A percentile compares a stretch with the other conserved stretches of the same genome.
These are phyloP conservation scores for Lamprologus tigripictilis DNA, from an alignment of 2,113 vertebrate species.

Conservation along the genomic window DNA sequence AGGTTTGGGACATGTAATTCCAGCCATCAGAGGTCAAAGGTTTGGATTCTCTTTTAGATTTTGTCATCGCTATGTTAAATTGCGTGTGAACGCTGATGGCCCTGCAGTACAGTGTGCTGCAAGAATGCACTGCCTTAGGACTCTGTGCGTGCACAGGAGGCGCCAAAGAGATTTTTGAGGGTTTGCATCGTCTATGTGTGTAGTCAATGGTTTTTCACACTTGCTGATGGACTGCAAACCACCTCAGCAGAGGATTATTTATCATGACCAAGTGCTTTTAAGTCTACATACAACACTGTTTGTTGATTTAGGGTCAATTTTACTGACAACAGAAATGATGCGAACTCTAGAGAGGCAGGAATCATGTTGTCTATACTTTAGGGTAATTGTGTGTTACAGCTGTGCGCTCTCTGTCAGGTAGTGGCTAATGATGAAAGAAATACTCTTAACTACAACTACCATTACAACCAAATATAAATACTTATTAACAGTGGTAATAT, in stretches of 20 bases:
- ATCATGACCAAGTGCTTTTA: background rate
- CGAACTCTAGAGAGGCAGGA: background rate
- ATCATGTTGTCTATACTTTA: background rate
- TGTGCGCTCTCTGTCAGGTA: background rate
- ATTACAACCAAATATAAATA: background rate
- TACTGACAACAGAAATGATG: background rate
- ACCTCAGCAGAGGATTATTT: background rate
- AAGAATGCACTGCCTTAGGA: conserved; percentile 36
- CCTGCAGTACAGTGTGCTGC: background rate
- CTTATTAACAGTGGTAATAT: background rate
- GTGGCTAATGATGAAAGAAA: background rate
- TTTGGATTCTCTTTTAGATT: background rate
- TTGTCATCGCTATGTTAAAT: background rate
- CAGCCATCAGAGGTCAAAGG: background rate
- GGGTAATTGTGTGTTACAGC: background rate
- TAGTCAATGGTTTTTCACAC: background rate
- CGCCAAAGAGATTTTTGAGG: conserved; percentile 28
- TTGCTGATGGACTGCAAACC: background rate
- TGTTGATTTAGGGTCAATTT: background rate
- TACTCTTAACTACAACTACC: background rate
- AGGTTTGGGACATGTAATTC: background rate
- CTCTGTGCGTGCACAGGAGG: background rate
- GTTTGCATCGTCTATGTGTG: background rate
- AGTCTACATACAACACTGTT: background rate
- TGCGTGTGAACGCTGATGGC: background rate